These are phyloP conservation scores for Zootermopsis nevadensis DNA, from an alignment of 2,888 invertebrate genomes.

Conservation along the genomic window DNA sequence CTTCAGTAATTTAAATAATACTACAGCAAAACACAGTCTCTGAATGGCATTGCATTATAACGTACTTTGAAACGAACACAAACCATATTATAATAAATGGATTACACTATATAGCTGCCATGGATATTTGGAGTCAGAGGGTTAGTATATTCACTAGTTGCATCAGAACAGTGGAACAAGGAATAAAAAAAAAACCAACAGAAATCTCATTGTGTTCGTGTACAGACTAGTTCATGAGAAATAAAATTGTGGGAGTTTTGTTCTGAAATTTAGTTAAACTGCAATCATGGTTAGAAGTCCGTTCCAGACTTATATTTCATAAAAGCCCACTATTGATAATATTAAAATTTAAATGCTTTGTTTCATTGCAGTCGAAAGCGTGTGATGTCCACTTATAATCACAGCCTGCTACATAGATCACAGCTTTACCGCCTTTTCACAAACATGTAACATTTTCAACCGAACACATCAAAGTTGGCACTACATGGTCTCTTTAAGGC, in stretches of 20 bases:
- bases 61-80: conserved; percentile 25
- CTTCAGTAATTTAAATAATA: conserved; percentile 22
- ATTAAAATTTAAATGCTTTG: background rate
- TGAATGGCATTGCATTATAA: conserved; percentile 5
- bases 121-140: background rate
- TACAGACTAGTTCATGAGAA: background rate
- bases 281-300: background rate
- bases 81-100: conserved; percentile 31
- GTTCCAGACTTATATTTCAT: background rate
- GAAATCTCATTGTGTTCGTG: background rate
- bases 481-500: too few relatives aligned
- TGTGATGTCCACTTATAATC: too few relatives aligned
- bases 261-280: background rate
- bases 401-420: too few relatives aligned
- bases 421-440: too few relatives aligned
- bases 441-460: too few relatives aligned
- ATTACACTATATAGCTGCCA: conserved; percentile 13
- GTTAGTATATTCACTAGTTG: background rate
- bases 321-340: background rate
- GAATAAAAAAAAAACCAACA: background rate
- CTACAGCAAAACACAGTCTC: background rate
- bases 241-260: background rate
- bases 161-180: background rate
- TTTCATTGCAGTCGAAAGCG: background rate
- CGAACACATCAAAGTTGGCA: too few relatives aligned